phyloP scores from a whole-genome alignment of 2,113 vertebrate genomes.

The Crotalus viridis region DNA sequence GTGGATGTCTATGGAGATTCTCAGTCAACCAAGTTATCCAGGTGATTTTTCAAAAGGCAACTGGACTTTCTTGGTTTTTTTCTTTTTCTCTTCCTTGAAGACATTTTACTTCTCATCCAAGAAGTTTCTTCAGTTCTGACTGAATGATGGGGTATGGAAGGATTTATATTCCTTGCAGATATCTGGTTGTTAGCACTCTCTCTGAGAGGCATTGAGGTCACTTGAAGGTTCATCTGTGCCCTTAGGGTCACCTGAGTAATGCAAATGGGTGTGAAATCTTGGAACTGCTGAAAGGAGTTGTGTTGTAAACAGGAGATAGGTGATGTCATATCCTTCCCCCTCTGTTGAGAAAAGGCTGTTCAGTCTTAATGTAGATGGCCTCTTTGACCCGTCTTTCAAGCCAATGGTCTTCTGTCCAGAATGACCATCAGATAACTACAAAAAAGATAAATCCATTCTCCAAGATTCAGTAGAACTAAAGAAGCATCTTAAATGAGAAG shows the following conservation, averaged over 20 bases:
- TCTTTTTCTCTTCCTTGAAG: background rate
- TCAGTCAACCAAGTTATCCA: background rate
- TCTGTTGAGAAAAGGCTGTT: background rate
- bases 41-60: background rate
- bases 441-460: too few species aligned
- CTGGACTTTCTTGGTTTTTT: background rate
- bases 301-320: background rate
- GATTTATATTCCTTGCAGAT: background rate
- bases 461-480: too few species aligned
- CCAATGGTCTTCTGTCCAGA: background rate
- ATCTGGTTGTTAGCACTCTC: background rate
- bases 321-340: background rate
- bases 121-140: background rate
- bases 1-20: background rate
- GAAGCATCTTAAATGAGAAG: too few species aligned
- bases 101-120: background rate
- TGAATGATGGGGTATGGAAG: background rate
- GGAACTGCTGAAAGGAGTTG: background rate
- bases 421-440: too few species aligned
- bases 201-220: background rate
- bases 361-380: background rate
- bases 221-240: background rate
- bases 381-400: background rate
- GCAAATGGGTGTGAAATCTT: background rate
- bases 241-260: background rate